Base-by-base conservation (phyloP, 2,888 invertebrate genomes). In the Plagodis dolabraria region DNA sequence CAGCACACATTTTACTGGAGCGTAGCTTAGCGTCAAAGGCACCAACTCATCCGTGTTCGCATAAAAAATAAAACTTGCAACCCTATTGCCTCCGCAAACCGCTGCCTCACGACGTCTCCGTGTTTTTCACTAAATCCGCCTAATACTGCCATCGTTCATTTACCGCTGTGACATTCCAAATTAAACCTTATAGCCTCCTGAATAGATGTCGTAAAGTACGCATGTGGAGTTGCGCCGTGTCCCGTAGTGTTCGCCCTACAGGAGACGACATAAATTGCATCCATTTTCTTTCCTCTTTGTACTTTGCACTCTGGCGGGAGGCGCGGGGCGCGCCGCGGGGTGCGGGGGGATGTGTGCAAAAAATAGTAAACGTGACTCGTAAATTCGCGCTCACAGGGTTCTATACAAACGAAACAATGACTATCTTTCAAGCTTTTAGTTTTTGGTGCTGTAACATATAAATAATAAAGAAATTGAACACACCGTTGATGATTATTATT, bases 221-320 rank as follows among this genome's bases (percentile, higher is more conserved):
- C 60, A 48, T 5, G 47, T 6, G 7, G n/a, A 8, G 11, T 33
- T 33, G 53, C 11, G 47, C 9, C 46, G 56, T 36, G 47, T 54
- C 61, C 59, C 60, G 57, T 47, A 34, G 48, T 53, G 63, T 62
- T 61, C 63, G 60, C 60, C 55, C 63, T 59, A 59, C 65, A 59
- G 63, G 63, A 67, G 63, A 51, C 66, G 62, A 68, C 68, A 68
- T 70, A 75, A 76, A 76, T 76, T 75, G 72, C 72, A 74, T 74
- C 66, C 65, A 74, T 76, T 75, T 71, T 68, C 67, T 70, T 65
- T 68, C 54, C 66, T 60, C 62, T 63, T 64, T 63, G 65, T 65
- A 62, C 53, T 63, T 60, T 58, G 63, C 63, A 67, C 46, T 12
- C 47, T 11, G 33, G 11, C 46, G 50, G 33, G 40, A n/a, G 54